Evolutionary conservation across 2,888 invertebrate species (phyloP), one percentile per base, ranked within the genome.

Genomic region (Eupithecia tripunctaria): DNA sequence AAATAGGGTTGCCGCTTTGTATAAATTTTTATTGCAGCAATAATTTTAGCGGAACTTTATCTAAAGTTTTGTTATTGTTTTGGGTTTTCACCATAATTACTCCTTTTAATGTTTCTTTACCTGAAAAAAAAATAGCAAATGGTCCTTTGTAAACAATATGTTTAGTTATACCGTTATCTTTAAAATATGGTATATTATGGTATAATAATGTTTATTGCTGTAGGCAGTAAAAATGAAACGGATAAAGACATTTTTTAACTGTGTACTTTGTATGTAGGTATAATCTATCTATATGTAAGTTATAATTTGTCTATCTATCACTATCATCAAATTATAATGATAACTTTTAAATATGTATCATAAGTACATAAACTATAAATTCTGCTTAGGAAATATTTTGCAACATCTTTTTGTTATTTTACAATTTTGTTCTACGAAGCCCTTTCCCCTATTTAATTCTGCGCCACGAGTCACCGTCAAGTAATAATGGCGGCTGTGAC

Each of bases 391-490:
- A 59, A 68, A 66, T 67, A 72, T 75, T 70, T 72, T 38, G 60
- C 64, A 72, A 75, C 25, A 18, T 43, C 47, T 68, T 64, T 67
- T 70, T 29, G 47, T 59, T n/a, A 18, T 43, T n/a, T 8, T 47
- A n/a, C 47, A 68, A 67, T 60, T 65, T 60, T 0, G 15, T 59
- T 15, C 6, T 10, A 18, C 18, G 18, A 36, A n/a, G 64, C 32
- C 64, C 47, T 47, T 47, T 47, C 69, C 69, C 64, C 71, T 63
- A 59, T 75, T 67, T 70, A 41, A 67, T 67, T 43, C 8, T 65
- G 86, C 85, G 89, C 87, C 91, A 91, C 91, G 89, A 90, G 90
- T 86, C 86, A 72, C 78, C 77, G 80, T 77, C 67, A 71, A 79
- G 73, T 76, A 78, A 82, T 82, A 84, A 83, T 82, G 79, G 78